These are phyloP conservation scores for Perodicticus potto DNA, from an alignment of 2,797 vertebrate species.

Conservation along the genomic window DNA sequence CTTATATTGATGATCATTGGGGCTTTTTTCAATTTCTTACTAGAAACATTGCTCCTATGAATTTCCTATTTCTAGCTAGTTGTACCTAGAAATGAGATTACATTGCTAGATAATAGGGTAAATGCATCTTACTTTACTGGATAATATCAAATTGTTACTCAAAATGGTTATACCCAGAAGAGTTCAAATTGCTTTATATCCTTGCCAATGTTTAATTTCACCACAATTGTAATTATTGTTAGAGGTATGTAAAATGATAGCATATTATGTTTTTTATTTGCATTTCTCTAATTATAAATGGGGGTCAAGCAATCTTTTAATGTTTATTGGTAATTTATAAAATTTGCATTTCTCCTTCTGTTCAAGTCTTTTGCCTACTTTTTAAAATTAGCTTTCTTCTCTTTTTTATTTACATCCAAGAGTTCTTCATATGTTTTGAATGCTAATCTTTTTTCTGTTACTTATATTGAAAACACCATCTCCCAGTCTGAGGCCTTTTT, in stretches of 20 bases:
- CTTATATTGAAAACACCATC: not conserved
- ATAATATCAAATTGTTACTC: conserved; percentile 50
- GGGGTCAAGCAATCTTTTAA: not conserved
- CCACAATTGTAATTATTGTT: conserved; percentile 28
- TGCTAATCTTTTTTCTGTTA: not conserved
- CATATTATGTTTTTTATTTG: conserved; percentile 39
- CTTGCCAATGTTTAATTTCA: conserved; percentile 26
- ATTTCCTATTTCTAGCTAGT: not conserved
- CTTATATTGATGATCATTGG: not conserved
- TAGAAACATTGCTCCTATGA: not conserved
- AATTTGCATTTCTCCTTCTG: not conserved
- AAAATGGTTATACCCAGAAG: not conserved
- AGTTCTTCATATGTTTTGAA: conserved; percentile 8
- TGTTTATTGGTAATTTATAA: conserved; percentile 23
- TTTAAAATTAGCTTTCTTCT: not conserved
- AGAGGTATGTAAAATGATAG: not conserved
- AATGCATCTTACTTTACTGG: conserved; percentile 14
- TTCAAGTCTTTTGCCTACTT: not conserved
- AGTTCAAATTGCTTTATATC: conserved; percentile 11
- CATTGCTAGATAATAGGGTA: not conserved
- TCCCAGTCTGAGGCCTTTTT: not conserved
- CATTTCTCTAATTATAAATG: conserved; percentile 45
- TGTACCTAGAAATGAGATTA: not conserved
- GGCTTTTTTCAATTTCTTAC: not conserved
- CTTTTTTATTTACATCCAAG: not conserved